Conservation (phyloP, 2,797 vertebrate genomes). For the Neomorphus geoffroyi region DNA sequence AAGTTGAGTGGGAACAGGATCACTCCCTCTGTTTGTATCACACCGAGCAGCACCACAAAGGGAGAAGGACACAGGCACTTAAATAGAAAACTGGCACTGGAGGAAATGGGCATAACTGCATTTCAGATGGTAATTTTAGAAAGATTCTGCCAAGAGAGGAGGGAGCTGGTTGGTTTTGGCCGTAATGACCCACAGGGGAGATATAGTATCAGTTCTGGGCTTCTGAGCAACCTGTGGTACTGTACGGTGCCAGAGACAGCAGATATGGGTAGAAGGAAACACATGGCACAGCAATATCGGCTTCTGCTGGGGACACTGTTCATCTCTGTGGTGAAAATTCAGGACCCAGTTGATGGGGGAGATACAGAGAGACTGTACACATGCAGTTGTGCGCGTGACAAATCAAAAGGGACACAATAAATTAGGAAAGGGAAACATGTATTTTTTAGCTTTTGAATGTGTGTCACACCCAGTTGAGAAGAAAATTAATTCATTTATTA, state of each 20-base stretch:
- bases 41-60: not conserved
- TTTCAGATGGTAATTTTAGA: not conserved
- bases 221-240: not conserved
- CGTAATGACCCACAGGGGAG: not conserved
- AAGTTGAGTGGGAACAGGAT: slow-evolving; percentile 52
- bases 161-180: not conserved
- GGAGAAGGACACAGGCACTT: not conserved
- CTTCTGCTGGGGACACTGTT: not conserved
- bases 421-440: slow-evolving; percentile 49
- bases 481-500: slow-evolving; percentile 36
- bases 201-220: not conserved
- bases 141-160: not conserved
- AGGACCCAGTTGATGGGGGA: not conserved
- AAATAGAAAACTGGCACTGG: not conserved
- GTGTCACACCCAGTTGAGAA: not conserved
- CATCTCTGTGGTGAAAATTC: not conserved
- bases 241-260: accelerated
- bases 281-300: accelerated
- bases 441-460: not conserved
- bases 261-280: not conserved
- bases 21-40: not conserved
- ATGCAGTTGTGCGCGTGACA: not conserved
- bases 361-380: accelerated
- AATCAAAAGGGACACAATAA: not conserved
- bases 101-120: not conserved